phyloP scores from a whole-genome alignment of 2,888 invertebrate genomes.

The Caenorhabditis zanzibari region DNA sequence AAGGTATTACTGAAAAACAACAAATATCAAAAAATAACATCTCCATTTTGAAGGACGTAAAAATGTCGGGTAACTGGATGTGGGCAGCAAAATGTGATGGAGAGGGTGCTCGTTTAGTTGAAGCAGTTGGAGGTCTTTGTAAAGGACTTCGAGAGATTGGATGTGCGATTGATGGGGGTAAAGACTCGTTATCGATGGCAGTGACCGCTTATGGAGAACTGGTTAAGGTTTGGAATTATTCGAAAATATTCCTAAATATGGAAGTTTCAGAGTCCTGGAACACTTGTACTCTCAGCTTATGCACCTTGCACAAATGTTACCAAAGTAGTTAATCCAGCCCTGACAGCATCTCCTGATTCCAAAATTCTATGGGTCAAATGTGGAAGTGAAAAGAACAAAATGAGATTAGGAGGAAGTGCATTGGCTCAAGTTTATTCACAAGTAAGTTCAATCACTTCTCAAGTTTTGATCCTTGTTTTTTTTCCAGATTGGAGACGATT shows the following conservation, averaged over 20 bases:
- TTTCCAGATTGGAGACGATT: conserved; percentile 87
- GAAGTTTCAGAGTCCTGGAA: conserved; percentile 87
- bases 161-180: conserved; percentile 96
- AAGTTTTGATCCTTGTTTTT: background rate
- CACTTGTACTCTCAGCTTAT: conserved; percentile 96
- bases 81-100: conserved; percentile 97
- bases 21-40: background rate
- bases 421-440: conserved; percentile 93
- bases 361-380: conserved; percentile 75
- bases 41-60: conserved; percentile 88
- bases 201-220: conserved; percentile 88
- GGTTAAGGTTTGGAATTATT: conserved; percentile 63
- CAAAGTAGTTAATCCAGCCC: conserved; percentile 92
- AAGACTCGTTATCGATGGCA: conserved; percentile 98
- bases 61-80: conserved; percentile 99
- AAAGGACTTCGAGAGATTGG: conserved; percentile 90
- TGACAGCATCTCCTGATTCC: conserved; percentile 86
- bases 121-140: conserved; percentile 93
- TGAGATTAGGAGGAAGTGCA: conserved; percentile 93
- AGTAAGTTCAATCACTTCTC: no score
- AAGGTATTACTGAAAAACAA: conserved; percentile 83
- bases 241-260: background rate
- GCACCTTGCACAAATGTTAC: conserved; percentile 95
- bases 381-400: conserved; percentile 24
- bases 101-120: conserved; percentile 92